These are phyloP conservation scores for Crotophaga sulcirostris DNA, from an alignment of 2,113 vertebrate genomes.

Conservation along the genomic window DNA sequence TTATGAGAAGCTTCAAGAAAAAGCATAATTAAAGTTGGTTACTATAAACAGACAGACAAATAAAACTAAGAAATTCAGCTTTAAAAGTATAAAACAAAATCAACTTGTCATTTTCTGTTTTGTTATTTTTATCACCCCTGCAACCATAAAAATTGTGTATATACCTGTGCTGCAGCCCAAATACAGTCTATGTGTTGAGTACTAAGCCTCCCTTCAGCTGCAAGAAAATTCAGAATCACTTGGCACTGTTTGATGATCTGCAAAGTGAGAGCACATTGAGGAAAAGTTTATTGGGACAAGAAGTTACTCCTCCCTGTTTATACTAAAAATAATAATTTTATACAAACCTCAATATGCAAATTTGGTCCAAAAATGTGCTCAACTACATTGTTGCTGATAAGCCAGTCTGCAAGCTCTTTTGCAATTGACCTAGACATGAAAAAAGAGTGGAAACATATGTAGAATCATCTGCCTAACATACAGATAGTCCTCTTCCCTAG, in stretches of 20 bases:
- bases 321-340: background rate
- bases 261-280: constrained; percentile 47
- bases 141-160: background rate
- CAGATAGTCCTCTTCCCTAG: background rate
- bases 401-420: constrained; percentile 98
- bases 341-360: constrained; percentile 97
- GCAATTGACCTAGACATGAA: constrained; percentile 88
- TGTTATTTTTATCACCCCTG: background rate
- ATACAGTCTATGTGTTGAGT: constrained; percentile 99
- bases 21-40: background rate
- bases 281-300: constrained; percentile 26
- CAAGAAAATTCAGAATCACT: constrained; percentile 98
- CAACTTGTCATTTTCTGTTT: background rate
- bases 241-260: constrained; percentile 99
- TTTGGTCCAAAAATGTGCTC: constrained; percentile 99
- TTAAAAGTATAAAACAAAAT: background rate
- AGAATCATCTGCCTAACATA: background rate
- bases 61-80: background rate
- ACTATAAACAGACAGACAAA: background rate
- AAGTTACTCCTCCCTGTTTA: background rate
- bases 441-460: background rate
- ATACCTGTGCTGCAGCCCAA: constrained; percentile 98
- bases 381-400: constrained; percentile 97
- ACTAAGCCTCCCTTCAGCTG: constrained; percentile 95
- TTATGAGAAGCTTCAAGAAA: background rate